Percentiles rank a stretch among this genome's conserved stretches.
phyloP scores from a whole-genome alignment of 2,113 vertebrate species.

The Donacobius atricapilla region DNA sequence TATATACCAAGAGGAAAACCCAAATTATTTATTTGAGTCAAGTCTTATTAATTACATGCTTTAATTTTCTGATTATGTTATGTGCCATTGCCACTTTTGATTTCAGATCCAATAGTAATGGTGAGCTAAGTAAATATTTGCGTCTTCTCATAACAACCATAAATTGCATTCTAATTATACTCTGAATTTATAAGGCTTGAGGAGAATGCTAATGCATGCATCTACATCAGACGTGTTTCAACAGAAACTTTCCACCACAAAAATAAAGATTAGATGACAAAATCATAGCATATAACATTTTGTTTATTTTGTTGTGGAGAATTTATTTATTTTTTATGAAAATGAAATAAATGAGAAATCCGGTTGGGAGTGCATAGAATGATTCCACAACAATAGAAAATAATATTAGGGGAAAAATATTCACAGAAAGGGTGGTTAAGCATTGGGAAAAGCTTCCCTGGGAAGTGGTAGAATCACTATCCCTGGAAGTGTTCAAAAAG shows the following conservation, averaged over 20 bases:
- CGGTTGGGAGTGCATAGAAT: background rate
- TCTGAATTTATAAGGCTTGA: background rate
- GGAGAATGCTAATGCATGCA: background rate
- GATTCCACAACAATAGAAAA: background rate
- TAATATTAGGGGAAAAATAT: background rate
- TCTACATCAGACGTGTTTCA: background rate
- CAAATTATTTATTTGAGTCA: background rate
- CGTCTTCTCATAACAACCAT: background rate
- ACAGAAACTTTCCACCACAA: background rate
- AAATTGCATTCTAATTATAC: background rate
- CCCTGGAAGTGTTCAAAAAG: background rate
- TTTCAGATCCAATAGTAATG: background rate
- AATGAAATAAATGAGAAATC: background rate
- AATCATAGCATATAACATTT: background rate
- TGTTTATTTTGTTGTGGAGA: background rate
- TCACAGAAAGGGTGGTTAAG: background rate
- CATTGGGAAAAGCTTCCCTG: background rate
- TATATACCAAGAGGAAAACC: background rate
- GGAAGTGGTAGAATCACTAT: background rate
- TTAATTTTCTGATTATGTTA: background rate
- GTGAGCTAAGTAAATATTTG: constrained; percentile 4
- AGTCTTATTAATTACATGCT: background rate
- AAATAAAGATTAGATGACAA: background rate
- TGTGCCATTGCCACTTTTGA: background rate
- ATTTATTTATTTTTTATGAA: background rate